Evolutionary conservation across 2,888 invertebrate species (phyloP).

Genomic region (Nesidiocoris tenuis): DNA sequence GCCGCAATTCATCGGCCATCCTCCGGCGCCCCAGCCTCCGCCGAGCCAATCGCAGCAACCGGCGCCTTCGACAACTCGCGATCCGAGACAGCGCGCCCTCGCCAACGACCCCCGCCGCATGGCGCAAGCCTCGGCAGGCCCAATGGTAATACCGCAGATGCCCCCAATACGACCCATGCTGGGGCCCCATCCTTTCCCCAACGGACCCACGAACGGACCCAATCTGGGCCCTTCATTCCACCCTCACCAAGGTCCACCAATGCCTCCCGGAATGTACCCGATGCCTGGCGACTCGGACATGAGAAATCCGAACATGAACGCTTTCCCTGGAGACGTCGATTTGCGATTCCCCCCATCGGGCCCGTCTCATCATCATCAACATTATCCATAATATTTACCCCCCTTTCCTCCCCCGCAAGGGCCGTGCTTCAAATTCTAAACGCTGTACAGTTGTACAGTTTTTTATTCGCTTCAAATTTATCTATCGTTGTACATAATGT

Average conservation of each 20-base stretch:
- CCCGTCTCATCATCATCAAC: conserved; percentile 37
- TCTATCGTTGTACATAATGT: background rate
- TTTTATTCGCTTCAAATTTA: background rate
- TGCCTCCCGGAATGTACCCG: background rate
- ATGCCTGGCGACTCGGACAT: conserved; percentile 42
- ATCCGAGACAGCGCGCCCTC: conserved; percentile 46
- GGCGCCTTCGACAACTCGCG: conserved; percentile 25
- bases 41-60: background rate
- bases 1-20: background rate
- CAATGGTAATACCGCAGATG: background rate
- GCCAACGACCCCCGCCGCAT: conserved; percentile 46
- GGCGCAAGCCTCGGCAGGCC: background rate
- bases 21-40: background rate
- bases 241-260: conserved; percentile 5
- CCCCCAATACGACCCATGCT: background rate
- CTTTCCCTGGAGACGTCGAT: conserved; percentile 38
- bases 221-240: background rate
- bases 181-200: background rate
- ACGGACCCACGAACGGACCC: background rate
- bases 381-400: conserved; percentile 43
- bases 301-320: conserved; percentile 25
- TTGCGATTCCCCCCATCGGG: conserved; percentile 40
- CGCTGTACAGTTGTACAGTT: background rate
- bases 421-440: background rate
- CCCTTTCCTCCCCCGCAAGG: conserved; percentile 15